Percentiles rank a stretch among this genome's conserved stretches.
phyloP scores from a whole-genome alignment of 1,140 invertebrate genomes.

The Hetaerina americana region DNA sequence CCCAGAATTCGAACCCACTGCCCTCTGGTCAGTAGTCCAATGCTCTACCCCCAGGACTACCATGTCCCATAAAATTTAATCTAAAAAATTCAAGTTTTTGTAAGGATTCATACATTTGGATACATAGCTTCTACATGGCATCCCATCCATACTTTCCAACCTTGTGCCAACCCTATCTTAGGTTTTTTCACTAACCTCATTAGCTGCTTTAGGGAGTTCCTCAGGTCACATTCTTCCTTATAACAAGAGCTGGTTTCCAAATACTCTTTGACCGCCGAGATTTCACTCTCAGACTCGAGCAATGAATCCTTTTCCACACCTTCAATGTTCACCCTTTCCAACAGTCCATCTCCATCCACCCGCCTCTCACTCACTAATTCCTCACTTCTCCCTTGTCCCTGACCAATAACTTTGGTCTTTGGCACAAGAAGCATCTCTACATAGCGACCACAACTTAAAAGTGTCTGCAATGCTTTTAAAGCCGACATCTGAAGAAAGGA shows the following conservation, averaged over 20 bases:
- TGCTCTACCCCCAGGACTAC: no score
- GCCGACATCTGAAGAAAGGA: conserved; percentile 41
- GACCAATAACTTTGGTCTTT: conserved; percentile 20
- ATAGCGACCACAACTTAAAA: conserved; percentile 37
- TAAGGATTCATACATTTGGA: no score
- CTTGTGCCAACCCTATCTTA: no score
- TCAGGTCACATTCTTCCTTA: conserved; percentile 6
- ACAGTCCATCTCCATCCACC: conserved; percentile 24
- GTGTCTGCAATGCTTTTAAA: conserved; percentile 37
- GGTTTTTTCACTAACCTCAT: not conserved
- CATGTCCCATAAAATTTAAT: no score
- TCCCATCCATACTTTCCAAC: no score
- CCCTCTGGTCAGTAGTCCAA: no score
- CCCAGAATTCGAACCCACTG: no score
- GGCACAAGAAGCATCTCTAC: conserved; percentile 41
- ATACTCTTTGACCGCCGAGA: not conserved
- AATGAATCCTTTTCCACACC: conserved; percentile 15
- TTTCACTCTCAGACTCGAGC: not conserved
- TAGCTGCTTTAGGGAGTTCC: not conserved
- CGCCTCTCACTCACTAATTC: not conserved
- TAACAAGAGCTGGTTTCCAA: not conserved
- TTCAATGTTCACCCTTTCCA: conserved; percentile 28
- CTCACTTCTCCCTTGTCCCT: conserved; percentile 16
- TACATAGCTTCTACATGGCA: no score
- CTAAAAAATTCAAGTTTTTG: no score